Conservation (phyloP, 2,888 invertebrate genomes). For the Ectropis crepuscularia region DNA sequence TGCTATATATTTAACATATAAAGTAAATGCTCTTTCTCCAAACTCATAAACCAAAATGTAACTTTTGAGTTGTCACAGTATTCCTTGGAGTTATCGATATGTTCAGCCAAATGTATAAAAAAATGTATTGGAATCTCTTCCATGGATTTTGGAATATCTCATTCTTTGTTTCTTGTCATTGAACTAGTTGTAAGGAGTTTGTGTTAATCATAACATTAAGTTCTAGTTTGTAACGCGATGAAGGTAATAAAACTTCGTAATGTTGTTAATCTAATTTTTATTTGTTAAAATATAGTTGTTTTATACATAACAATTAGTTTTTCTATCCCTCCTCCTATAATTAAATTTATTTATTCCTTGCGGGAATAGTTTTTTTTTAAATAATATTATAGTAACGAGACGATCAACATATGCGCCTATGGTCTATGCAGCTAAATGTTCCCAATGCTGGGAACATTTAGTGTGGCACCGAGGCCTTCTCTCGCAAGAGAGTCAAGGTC, state of each 20-base stretch:
- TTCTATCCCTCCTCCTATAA: conserved; percentile 8
- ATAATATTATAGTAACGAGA: too few species aligned
- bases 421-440: too few species aligned
- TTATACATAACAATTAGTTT: conserved; percentile 27
- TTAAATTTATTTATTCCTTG: too few species aligned
- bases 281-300: conserved; percentile 40
- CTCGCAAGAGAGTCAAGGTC: too few species aligned
- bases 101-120: conserved; percentile 28
- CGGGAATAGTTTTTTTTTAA: too few species aligned
- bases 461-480: too few species aligned
- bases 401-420: too few species aligned
- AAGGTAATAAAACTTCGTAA: conserved; percentile 9
- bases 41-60: too few species aligned
- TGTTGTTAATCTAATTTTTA: conserved; percentile 27
- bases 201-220: neutral
- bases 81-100: neutral
- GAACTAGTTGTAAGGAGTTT: neutral
- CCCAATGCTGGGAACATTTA: too few species aligned
- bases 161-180: conserved; percentile 8
- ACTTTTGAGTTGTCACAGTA: too few species aligned
- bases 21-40: too few species aligned
- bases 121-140: conserved; percentile 27
- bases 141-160: conserved; percentile 24
- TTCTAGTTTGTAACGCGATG: conserved; percentile 1
- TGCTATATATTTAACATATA: too few species aligned